phyloP scores from a whole-genome alignment of 2,797 vertebrate genomes.

The Liasis olivaceus region DNA sequence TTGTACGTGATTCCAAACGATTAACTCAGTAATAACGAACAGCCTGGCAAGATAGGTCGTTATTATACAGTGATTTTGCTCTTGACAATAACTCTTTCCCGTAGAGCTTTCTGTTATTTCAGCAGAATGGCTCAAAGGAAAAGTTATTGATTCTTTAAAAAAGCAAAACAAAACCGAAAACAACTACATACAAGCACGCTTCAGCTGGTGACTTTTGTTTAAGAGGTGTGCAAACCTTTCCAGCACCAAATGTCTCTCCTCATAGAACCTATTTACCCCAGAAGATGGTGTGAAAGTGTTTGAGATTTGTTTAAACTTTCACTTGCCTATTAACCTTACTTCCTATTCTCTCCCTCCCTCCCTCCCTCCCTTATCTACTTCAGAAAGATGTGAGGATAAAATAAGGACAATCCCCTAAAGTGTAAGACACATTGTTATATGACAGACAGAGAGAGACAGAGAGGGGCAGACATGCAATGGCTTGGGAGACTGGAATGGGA shows the following conservation, averaged over 20 bases:
- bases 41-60: not conserved
- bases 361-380: not conserved
- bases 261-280: not conserved
- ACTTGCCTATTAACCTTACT: not conserved
- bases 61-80: not conserved
- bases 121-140: not conserved
- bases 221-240: not conserved
- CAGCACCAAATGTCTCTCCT: too few relatives aligned
- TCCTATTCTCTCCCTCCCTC: not conserved
- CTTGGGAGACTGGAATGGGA: not conserved
- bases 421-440: too few relatives aligned
- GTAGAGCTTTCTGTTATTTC: not conserved
- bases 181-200: not conserved
- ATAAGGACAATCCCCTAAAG: not conserved
- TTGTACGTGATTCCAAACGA: not conserved
- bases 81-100: too few relatives aligned
- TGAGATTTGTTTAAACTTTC: not conserved
- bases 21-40: not conserved
- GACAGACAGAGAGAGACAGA: not conserved
- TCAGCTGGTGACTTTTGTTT: not conserved
- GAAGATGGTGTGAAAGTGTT: not conserved
- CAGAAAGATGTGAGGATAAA: not conserved
- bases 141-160: not conserved
- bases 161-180: not conserved
- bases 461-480: not conserved